A percentile compares a stretch with the other conserved stretches of the same genome.
Conservation (phyloP, 2,113 vertebrate genomes). For the Helogale parvula region DNA sequence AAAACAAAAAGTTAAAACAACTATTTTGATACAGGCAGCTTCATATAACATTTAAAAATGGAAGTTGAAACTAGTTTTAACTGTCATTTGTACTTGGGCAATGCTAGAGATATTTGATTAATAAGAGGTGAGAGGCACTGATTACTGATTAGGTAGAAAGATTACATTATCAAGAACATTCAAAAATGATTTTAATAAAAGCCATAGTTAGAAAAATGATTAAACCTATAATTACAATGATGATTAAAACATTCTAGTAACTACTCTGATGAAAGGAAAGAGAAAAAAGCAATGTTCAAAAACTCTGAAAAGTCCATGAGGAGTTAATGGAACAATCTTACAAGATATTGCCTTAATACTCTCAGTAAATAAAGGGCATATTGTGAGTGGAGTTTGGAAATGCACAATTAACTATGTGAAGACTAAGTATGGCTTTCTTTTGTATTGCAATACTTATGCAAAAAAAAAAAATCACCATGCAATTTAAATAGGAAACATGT, state of each 20-base stretch:
- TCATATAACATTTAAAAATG: background rate
- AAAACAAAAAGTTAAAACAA: background rate
- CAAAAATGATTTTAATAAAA: slow-evolving; percentile 53
- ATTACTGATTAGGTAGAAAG: slow-evolving; percentile 56
- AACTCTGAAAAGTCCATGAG: background rate
- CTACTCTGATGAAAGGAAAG: background rate
- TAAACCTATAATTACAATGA: background rate
- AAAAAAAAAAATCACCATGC: background rate
- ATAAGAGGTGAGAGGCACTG: background rate
- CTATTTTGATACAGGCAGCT: background rate
- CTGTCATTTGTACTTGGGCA: slow-evolving; percentile 10
- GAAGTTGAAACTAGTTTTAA: background rate
- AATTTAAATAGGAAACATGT: background rate
- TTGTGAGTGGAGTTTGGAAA: background rate
- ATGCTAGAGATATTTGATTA: background rate
- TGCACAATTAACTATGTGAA: background rate
- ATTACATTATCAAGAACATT: slow-evolving; percentile 33
- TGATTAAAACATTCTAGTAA: background rate
- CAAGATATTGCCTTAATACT: background rate
- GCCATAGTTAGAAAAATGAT: slow-evolving; percentile 21
- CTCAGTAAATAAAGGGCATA: background rate
- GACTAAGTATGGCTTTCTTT: background rate
- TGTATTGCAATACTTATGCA: background rate
- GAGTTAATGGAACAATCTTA: background rate
- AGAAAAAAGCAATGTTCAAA: background rate